Base-by-base conservation (phyloP, 1,140 invertebrate species). In the Heliothis subflexa region DNA sequence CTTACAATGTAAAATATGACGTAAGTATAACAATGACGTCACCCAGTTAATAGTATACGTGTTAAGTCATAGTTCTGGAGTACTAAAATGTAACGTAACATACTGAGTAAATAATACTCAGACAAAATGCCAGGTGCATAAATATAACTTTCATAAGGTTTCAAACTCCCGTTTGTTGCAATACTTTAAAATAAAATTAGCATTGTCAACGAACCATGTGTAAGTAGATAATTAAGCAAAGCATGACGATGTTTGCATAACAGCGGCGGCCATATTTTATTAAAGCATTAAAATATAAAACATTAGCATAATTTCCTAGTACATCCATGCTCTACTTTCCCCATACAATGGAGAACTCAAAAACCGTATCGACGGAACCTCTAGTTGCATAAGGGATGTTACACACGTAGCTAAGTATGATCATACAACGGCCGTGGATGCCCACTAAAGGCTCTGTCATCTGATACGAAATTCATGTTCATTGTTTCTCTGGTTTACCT, bases 271-370 rank as follows among this genome's bases (percentile, higher is more conserved):
- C 16, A 74, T 49, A 55, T 72, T 73, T 64, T 33, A 75, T 64
- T 47, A 64, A 21, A 52, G 2, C 50, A 52, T 52, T 64, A 75
- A 75, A 64, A 78, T 78, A 81, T 78, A 79, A 79, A 75, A 55
- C 70, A 86, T 89, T 88, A 89, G 59, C 86, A 88, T 87, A 88
- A 83, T 85, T 84, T 78, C 75, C 74, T 80, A 83, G 76, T 79
- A 70, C 79, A 76, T 83, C 62, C 77, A 86, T 79, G 88, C 84
- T 86, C 85, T 71, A 90, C 80, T 89, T 89, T 87, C 82, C 78
- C 50, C 2, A 52, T 21, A 88, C 85, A 88, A 84, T 84, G 77
- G 79, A 16, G 47, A 78, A 64, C 55, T 78, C 81, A 81, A 85
- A 87, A 78, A 78, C 66, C 77, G 81, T 70, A 85, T 81, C 64